Evolutionary conservation across 2,113 vertebrate genomes (phyloP), one percentile per base, ranked within the genome.

Genomic region (Sinosuthora webbiana): DNA sequence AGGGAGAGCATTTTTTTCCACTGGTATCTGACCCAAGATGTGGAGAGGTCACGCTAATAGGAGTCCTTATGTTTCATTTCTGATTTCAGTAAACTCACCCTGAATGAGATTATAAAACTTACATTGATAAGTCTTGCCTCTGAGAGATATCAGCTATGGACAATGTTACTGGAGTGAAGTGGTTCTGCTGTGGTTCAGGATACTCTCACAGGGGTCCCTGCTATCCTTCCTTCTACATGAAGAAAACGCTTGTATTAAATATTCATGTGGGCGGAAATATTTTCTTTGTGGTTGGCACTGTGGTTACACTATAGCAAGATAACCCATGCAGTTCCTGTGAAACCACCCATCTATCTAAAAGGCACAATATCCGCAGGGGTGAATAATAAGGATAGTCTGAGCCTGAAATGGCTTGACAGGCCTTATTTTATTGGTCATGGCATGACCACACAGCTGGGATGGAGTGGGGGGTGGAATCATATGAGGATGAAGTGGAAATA

Each of bases 251-350:
- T 76, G 7, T 41, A 79, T 94, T 81, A 95, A 95, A 92, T 93
- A 96, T 95, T 94, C 81, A 87, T 62, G n/a, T 30, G 39, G 57
- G 37, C 0, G 68, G 87, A 96, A 95, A 70, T 84, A 89, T 93
- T 96, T 95, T 91, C 91, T 83, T 86, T 94, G 83, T 88, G 90
- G 87, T 79, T 91, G 81, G 31, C 42, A 27, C 57, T 73, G 68
- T 53, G 73, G 55, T 83, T 64, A 47, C 50, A n/a, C 42, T 44
- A 3, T 4, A 85, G 41, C 10, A 39, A 77, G 47, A 86, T 52
- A 90, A 67, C 37, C 45, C 76, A 13, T 6, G 10, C 37, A 39
- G 45, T 65, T 92, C 53, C 76, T 88, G 39, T 71, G 62, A 59
- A 82, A 62, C 94, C 64, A 28, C 67, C 41, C 25, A 4, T 39